A percentile compares a stretch with the other conserved stretches of the same genome.
Evolutionary conservation across 2,888 invertebrate species (phyloP).

Genomic region (Lingula anatina): DNA sequence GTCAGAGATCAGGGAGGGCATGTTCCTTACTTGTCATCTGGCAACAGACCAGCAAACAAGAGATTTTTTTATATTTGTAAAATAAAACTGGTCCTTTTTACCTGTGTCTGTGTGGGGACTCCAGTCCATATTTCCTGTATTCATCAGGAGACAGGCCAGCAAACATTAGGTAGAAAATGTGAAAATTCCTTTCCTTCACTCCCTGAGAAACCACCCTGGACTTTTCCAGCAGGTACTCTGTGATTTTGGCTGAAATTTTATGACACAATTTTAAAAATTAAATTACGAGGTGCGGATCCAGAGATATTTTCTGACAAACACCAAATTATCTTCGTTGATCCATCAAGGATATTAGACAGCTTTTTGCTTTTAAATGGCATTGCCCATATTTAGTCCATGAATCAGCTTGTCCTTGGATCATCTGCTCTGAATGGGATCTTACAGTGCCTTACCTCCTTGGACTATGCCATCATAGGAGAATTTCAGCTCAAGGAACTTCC

Average conservation of each 20-base stretch:
- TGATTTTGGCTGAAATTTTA: constrained; percentile 28
- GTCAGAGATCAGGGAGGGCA: no score
- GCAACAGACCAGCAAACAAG: no score
- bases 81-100: no score
- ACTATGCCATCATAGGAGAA: constrained; percentile 34
- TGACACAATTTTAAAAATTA: not conserved
- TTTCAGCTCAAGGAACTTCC: constrained; percentile 40
- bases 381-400: no score
- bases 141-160: constrained; percentile 37
- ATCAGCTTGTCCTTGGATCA: no score
- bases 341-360: no score
- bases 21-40: no score
- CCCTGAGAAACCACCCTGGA: constrained; percentile 42
- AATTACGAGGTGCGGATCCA: not conserved
- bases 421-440: no score
- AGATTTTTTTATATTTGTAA: no score
- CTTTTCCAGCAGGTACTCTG: constrained; percentile 46
- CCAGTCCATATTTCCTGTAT: constrained; percentile 23
- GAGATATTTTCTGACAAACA: no score
- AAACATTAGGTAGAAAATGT: constrained; percentile 48
- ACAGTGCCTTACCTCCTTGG: constrained; percentile 41
- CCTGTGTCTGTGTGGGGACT: constrained; percentile 27
- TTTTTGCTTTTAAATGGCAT: no score
- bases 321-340: no score
- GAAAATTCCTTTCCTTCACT: constrained; percentile 40